A percentile compares a stretch with the other conserved stretches of the same genome.
phyloP scores from a whole-genome alignment of 1,140 invertebrate species.

The Periplaneta americana region DNA sequence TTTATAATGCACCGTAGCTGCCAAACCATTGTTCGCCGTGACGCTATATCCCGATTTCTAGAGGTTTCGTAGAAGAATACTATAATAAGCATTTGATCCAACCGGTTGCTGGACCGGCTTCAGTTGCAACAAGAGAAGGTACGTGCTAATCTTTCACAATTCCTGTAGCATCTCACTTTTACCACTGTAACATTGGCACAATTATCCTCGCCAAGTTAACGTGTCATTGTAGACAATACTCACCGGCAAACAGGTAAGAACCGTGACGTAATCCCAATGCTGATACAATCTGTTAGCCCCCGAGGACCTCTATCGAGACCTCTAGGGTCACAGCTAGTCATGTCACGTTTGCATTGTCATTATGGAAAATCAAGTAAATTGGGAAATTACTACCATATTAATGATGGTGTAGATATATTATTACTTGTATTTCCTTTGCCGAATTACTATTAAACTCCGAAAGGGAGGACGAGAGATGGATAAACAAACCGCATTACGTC shows the following conservation, averaged over 20 bases:
- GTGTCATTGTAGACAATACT: background rate
- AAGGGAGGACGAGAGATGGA: background rate
- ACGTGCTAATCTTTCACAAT: no score
- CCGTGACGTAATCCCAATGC: background rate
- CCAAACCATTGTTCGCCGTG: no score
- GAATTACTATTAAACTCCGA: background rate
- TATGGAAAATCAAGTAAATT: background rate
- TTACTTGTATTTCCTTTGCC: background rate
- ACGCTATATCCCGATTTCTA: no score
- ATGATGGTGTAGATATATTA: background rate
- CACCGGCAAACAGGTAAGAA: background rate
- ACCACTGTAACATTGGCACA: no score
- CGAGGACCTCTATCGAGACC: no score
- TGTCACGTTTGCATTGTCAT: background rate
- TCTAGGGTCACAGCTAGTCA: background rate
- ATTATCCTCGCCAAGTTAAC: no score
- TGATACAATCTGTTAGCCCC: background rate
- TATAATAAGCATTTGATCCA: no score
- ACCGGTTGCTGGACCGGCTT: no score
- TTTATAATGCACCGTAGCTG: no score
- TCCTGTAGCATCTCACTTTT: no score
- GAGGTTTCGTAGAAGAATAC: no score
- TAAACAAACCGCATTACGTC: background rate
- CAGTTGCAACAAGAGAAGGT: no score
- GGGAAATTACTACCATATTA: background rate